These are phyloP conservation scores for Microchrysa polita DNA, from an alignment of 2,888 invertebrate genomes.

Conservation along the genomic window DNA sequence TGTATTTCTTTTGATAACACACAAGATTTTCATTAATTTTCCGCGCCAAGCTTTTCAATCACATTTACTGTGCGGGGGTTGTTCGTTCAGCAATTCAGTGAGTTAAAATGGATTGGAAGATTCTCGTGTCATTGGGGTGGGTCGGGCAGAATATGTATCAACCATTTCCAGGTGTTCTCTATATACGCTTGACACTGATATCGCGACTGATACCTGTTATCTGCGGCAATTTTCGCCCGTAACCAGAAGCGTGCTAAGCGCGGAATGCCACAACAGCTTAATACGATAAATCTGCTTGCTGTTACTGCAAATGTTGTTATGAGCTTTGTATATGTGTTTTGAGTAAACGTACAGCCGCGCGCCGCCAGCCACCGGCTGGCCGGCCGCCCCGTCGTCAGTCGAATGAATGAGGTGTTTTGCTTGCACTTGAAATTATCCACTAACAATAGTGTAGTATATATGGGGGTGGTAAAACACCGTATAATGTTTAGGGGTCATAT, in stretches of 20 bases:
- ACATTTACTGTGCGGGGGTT: background rate
- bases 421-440: too few species aligned
- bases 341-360: background rate
- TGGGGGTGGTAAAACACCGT: too few species aligned
- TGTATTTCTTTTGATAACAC: conserved; percentile 7
- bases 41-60: conserved; percentile 27
- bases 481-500: background rate
- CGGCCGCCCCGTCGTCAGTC: too few species aligned
- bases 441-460: too few species aligned
- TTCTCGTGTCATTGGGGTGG: background rate
- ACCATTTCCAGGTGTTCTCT: conserved; percentile 29
- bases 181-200: conserved; percentile 38
- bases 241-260: conserved; percentile 40
- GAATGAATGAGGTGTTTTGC: background rate
- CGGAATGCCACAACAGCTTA: conserved; percentile 40
- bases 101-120: too few species aligned
- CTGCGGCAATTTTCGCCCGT: conserved; percentile 22
- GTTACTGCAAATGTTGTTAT: background rate
- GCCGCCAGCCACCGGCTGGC: background rate
- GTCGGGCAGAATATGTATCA: background rate
- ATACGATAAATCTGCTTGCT: conserved; percentile 36
- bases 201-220: conserved; percentile 39
- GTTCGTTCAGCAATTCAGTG: too few species aligned
- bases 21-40: conserved; percentile 21
- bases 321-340: background rate